Evolutionary conservation across 23 tunicate species (phyloP).

Genomic region (Trididemnum clinides): DNA sequence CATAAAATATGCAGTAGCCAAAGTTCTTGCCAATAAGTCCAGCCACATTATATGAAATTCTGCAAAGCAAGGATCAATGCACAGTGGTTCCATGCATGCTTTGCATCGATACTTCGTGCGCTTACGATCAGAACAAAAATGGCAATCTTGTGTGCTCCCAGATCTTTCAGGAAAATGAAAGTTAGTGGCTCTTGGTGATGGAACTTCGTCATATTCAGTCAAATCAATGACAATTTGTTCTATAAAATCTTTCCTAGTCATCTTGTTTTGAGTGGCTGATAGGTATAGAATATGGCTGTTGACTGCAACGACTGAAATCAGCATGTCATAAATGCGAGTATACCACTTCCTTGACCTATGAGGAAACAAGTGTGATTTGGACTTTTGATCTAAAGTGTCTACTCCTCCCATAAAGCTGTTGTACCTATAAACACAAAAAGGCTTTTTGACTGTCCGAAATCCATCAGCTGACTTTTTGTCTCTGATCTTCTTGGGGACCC

Average conservation of each 20-base stretch:
- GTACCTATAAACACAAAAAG: constrained; percentile 27
- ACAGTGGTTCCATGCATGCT: constrained; percentile 32
- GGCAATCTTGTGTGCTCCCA: constrained; percentile 36
- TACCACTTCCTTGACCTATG: constrained; percentile 41
- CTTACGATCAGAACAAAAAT: constrained; percentile 26
- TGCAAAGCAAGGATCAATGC: constrained; percentile 33
- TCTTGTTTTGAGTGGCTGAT: constrained; percentile 11
- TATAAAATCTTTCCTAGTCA: constrained; percentile 7
- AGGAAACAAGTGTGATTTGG: constrained; percentile 27
- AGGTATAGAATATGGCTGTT: constrained; percentile 16
- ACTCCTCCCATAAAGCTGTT: constrained; percentile 30
- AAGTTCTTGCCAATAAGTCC: constrained; percentile 28
- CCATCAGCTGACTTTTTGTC: constrained; percentile 19
- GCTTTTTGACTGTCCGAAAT: constrained; percentile 1
- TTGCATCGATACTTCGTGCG: constrained; percentile 26
- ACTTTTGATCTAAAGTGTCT: constrained; percentile 15
- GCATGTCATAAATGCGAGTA: constrained; percentile 37
- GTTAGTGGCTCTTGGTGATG: constrained; percentile 24
- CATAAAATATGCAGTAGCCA: constrained; percentile 1
- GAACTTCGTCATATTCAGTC: constrained; percentile 26
- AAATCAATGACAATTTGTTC: constrained; percentile 14
- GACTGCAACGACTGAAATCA: constrained; percentile 23
- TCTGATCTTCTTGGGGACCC: constrained; percentile 29
- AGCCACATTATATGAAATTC: constrained; percentile 25
- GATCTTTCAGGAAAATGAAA: constrained; percentile 24